Base-by-base conservation (phyloP, 2,113 vertebrate species). In the Ceuthmochares aereus region DNA sequence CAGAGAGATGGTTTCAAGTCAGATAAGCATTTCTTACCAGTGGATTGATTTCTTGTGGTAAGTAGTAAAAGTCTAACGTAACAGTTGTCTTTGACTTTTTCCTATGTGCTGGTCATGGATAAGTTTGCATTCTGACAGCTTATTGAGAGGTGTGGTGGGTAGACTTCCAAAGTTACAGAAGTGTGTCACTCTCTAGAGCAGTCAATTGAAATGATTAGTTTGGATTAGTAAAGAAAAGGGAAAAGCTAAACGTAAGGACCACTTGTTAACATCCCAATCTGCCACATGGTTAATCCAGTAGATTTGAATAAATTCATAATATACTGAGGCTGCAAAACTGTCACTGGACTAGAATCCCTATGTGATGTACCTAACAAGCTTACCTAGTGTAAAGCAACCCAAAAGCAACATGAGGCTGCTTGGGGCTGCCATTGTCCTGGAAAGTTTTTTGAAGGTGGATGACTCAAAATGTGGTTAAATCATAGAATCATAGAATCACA, bases 141-240 rank as follows among this genome's bases (percentile, higher is more conserved):
- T 12, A 4, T 0, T 8, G 43, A 55, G 32, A 72, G 27, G 5
- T 3, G 4, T 13, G 55, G 17, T 30, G 32, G 12, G 68, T 14
- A 29, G 34, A 43, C 63, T 77, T 77, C 12, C 49, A 37, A 4
- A 7, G 7, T 21, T 45, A 26, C 29, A 55, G 49, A 26, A 67
- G n/a, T 0, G 1, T 22, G 6, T 40, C 72, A 80, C 10, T 34
- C 49, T 70, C 34, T 36, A 63, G 12, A 72, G 40, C 1, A 2
- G 42, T 15, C 23, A 8, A 1, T 20, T 56, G 49, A 43, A 77
- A 26, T 45, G 7, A 7, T 60, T 60, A 10, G 8, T 74, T 56
- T n/a, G 67, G 16, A 7, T 58, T 51, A 42, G 45, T 36, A 58
- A 75, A 59, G n/a, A 22, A 20, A 63, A 60, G 18, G 56, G 59